A percentile compares a stretch with the other conserved stretches of the same genome.
These are phyloP conservation scores for Rafetus swinhoei DNA, from an alignment of 2,113 vertebrate genomes.

Conservation along the genomic window DNA sequence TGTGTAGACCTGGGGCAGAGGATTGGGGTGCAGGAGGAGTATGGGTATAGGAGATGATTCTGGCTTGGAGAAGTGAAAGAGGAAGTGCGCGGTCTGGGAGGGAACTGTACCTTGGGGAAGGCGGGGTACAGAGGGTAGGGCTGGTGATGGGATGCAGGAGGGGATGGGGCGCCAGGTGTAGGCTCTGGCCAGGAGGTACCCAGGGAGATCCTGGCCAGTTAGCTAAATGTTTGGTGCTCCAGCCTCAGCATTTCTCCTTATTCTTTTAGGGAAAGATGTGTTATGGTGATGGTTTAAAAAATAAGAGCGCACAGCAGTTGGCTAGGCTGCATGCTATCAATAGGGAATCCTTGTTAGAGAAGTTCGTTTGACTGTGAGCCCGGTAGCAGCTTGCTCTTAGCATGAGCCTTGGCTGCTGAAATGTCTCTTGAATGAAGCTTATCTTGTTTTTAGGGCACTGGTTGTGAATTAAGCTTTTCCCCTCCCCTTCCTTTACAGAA, in stretches of 20 bases:
- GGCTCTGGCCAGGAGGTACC: too few relatives aligned
- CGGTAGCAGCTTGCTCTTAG: conserved; percentile 43
- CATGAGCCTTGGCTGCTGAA: conserved; percentile 38
- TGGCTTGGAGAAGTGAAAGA: too few relatives aligned
- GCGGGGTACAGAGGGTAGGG: too few relatives aligned
- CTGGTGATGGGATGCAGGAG: too few relatives aligned
- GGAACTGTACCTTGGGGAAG: too few relatives aligned
- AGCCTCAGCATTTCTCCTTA: neutral
- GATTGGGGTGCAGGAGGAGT: too few relatives aligned
- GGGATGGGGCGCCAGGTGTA: too few relatives aligned
- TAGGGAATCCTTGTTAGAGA: conserved; percentile 42
- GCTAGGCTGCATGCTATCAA: conserved; percentile 42
- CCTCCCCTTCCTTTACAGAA: conserved; percentile 78
- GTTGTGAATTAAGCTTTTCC: neutral
- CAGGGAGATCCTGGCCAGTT: neutral
- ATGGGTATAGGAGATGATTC: too few relatives aligned
- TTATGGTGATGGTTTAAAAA: neutral
- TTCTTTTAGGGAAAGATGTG: neutral
- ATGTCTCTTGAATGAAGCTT: conserved; percentile 6
- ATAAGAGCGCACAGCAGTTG: conserved; percentile 6
- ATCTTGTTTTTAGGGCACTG: conserved; percentile 17
- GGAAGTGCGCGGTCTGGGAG: too few relatives aligned
- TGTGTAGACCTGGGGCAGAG: too few relatives aligned
- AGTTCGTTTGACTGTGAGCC: conserved; percentile 41
- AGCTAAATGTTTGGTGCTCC: neutral